Evolutionary conservation across 1,140 invertebrate species (phyloP), one percentile per base, ranked within the genome.

Genomic region (Drosophila pandora): DNA sequence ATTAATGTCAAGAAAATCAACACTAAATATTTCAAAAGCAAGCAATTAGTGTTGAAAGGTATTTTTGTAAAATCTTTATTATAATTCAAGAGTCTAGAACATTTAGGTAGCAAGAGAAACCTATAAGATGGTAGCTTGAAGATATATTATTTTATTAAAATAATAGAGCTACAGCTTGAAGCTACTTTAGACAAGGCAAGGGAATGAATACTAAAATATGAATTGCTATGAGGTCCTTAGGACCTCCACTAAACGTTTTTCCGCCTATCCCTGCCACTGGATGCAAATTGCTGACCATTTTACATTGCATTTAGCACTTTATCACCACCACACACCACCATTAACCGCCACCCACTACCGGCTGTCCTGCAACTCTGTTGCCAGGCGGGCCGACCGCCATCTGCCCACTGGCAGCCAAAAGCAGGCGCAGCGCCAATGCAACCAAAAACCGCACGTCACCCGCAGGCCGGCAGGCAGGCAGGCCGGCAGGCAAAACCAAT

Each of bases 391-490:
- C 59, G 61, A 75, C 72, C 72, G 61, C 70, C 60, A 74, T 37
- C 61, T 74, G 69, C 76, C 68, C 57, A 74, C 68, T 56, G 48
- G 52, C 52, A 59, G 53, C 43, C 73, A 71, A 65, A 61, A 13
- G 43, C 63, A 79, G 59, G 65, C 73, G 17, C 71, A 70, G 57
- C 56, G 48, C 39, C 55, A 70, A 52, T 52, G 68, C 68, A 61
- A 39, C 32, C 71, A 67, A 34, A 74, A 84, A 84, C 81, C 81
- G 52, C 81, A 84, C 82, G 81, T 81, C 81, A 84, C 67, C 73
- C 69, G 70, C 81, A 79, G 52, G 70, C 79, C 61, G 64, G 77
- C 67, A 77, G 52, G 70, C 79, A 64, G 64, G 77, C 67, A 77
- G n/a, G n/a, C n/a, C n/a, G 52, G 70, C 79, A 64, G 64, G 77